Evolutionary conservation across 2,888 invertebrate genomes (phyloP).

Genomic region (Agrilus biguttatus): DNA sequence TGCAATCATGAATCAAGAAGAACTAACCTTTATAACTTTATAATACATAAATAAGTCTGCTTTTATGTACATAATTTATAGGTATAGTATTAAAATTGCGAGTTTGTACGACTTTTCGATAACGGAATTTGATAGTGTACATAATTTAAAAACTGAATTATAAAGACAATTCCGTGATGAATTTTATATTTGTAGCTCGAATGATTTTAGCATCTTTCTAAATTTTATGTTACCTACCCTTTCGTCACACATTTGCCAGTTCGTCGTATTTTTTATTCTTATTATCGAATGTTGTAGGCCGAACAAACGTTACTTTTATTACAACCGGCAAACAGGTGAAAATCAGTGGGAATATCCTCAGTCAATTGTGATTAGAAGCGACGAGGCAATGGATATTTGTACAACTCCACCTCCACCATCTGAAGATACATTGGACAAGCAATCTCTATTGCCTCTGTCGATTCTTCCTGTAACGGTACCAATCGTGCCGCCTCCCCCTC

Average conservation of each 20-base stretch:
- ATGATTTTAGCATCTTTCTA: background rate
- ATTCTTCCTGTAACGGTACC: background rate
- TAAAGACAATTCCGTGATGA: background rate
- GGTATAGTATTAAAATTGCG: slow-evolving; percentile 3
- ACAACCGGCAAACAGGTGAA: slow-evolving; percentile 40
- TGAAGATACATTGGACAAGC: slow-evolving; percentile 15
- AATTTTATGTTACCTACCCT: background rate
- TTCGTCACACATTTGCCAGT: slow-evolving; percentile 3
- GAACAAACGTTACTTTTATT: slow-evolving; percentile 54
- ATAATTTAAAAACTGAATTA: background rate
- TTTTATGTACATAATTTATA: background rate
- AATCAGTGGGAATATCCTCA: slow-evolving; percentile 52
- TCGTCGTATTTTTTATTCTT: slow-evolving; percentile 7
- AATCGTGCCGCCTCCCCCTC: slow-evolving; percentile 15
- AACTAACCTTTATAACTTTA: background rate
- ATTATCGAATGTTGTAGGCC: slow-evolving; percentile 36
- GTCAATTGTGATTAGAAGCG: slow-evolving; percentile 31
- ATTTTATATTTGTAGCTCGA: background rate
- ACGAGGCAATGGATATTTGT: slow-evolving; percentile 45
- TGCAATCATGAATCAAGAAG: background rate
- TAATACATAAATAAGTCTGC: too few species aligned
- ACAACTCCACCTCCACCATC: slow-evolving; percentile 40
- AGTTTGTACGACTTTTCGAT: background rate
- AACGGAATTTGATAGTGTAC: too few species aligned
- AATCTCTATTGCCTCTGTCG: slow-evolving; percentile 18